Evolutionary conservation across 2,888 invertebrate genomes (phyloP).

Genomic region (Leucophenga montana): DNA sequence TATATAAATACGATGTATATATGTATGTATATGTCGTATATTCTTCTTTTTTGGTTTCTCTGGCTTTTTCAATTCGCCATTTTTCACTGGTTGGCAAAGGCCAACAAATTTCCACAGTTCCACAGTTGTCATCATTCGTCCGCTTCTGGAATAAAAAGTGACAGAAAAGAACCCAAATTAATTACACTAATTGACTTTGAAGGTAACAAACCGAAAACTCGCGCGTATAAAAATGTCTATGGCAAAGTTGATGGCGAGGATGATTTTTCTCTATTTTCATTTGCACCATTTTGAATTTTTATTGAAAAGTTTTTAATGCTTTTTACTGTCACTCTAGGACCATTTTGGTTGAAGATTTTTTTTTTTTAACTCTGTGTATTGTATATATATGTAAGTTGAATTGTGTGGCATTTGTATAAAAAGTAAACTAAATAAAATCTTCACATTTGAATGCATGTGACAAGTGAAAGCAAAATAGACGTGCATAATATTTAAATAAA

Average conservation of each 20-base stretch:
- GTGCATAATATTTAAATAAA: conserved; percentile 14
- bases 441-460: background rate
- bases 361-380: background rate
- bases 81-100: conserved; percentile 14
- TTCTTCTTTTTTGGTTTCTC: background rate
- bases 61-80: background rate
- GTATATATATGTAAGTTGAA: background rate
- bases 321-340: background rate
- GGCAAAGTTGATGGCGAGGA: background rate
- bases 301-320: background rate
- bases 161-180: conserved; percentile 52
- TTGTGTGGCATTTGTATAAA: background rate
- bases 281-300: background rate
- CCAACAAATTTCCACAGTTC: background rate
- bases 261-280: background rate
- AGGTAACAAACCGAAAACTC: conserved; percentile 55
- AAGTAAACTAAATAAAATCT: background rate
- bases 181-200: conserved; percentile 66
- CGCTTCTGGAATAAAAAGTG: background rate
- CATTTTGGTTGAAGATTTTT: background rate
- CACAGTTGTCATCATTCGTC: too few species aligned
- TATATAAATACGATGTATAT: too few species aligned
- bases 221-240: conserved; percentile 6
- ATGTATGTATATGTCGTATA: too few species aligned
- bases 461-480: conserved; percentile 14